Evolutionary conservation across 2,797 vertebrate genomes (phyloP).

Genomic region (Myripristis murdjan): DNA sequence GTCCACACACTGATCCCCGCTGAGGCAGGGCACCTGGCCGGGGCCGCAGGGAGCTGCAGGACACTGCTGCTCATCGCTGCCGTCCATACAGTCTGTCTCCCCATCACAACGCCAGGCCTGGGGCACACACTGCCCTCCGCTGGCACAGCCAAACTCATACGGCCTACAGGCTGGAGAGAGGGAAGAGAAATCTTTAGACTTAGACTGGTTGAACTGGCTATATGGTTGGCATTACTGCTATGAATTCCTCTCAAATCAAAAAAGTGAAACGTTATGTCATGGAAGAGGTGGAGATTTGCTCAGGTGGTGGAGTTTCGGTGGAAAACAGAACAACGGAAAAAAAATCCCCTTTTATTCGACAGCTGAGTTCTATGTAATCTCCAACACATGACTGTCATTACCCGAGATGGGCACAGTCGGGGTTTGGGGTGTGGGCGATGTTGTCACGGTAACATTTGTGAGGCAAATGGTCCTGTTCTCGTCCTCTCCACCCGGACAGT

Average conservation of each 20-base stretch:
- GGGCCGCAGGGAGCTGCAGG: slow-evolving; percentile 72
- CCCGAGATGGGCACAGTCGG: slow-evolving; percentile 48
- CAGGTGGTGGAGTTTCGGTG: no score
- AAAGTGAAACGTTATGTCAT: no score
- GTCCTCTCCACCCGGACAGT: slow-evolving; percentile 87
- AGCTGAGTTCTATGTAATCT: background rate
- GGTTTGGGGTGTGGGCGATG: slow-evolving; percentile 25
- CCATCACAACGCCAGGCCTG: slow-evolving; percentile 90
- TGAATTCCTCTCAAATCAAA: no score
- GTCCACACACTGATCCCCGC: slow-evolving; percentile 84
- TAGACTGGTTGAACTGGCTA: no score
- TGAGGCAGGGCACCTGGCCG: slow-evolving; percentile 80
- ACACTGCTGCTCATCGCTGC: slow-evolving; percentile 88
- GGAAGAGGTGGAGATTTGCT: no score
- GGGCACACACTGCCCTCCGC: slow-evolving; percentile 86
- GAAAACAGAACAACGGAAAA: background rate
- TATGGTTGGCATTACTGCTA: no score
- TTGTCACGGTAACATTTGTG: background rate
- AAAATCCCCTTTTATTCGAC: no score
- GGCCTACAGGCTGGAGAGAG: slow-evolving; percentile 77
- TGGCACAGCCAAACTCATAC: slow-evolving; percentile 85
- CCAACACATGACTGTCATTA: slow-evolving; percentile 28
- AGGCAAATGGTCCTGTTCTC: slow-evolving; percentile 80
- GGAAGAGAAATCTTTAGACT: background rate
- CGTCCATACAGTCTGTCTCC: slow-evolving; percentile 90